Evolutionary conservation across 2,113 vertebrate species (phyloP).

Genomic region (Martes martes): DNA sequence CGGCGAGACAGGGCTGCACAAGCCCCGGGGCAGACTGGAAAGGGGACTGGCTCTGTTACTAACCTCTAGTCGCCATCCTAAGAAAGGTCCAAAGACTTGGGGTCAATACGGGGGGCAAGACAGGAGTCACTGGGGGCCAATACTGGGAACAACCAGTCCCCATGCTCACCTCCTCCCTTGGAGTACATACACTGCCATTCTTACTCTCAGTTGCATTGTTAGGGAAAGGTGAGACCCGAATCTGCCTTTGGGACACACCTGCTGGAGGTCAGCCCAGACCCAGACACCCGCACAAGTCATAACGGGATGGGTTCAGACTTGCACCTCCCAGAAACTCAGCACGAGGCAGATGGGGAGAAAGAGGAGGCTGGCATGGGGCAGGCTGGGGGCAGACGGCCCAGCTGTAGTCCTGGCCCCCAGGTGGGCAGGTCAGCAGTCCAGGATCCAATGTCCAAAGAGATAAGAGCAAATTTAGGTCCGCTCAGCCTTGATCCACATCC

Average conservation of each 20-base stretch:
- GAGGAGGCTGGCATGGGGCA: not conserved
- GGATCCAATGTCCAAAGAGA: not conserved
- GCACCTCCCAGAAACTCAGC: not conserved
- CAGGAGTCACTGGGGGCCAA: not conserved
- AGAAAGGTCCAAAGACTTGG: not conserved
- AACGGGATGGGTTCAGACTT: not conserved
- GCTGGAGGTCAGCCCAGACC: not conserved
- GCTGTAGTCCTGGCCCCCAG: not conserved
- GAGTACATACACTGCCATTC: not conserved
- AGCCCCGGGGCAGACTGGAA: not conserved
- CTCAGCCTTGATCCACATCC: not conserved
- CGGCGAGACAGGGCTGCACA: not conserved
- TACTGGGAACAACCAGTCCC: not conserved
- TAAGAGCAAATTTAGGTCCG: not conserved
- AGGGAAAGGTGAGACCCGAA: not conserved
- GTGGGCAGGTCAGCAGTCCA: not conserved
- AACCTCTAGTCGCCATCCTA: not conserved
- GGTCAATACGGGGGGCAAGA: not conserved
- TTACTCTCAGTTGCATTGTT: not conserved
- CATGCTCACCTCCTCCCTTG: not conserved
- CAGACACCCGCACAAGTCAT: not conserved
- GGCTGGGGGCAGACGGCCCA: not conserved
- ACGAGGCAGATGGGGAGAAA: not conserved
- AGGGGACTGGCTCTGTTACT: not conserved
- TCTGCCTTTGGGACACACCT: not conserved